Evolutionary conservation across 2,888 invertebrate species (phyloP), one percentile per base, ranked within the genome.

Genomic region (Leptinotarsa tumamoca): DNA sequence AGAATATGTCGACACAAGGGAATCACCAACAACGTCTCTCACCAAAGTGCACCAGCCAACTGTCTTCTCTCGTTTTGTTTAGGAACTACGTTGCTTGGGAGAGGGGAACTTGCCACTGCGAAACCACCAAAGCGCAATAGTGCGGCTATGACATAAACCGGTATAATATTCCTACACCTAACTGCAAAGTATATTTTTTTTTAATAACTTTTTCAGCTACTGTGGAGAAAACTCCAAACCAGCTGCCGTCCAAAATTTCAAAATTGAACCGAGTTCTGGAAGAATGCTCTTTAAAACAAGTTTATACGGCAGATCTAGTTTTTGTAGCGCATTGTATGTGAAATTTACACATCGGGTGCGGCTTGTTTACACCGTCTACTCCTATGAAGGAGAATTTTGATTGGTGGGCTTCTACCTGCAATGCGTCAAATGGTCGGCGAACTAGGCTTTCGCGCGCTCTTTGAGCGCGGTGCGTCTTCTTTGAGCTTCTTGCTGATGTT

Each of bases 391-490:
- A 90, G 91, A 91, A 90, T 91, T 91, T 91, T 91, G 92, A 94
- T 95, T 94, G 94, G 94, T 91, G 91, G 90, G 89, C 90, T 92
- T 92, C 92, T 93, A 94, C 94, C 95, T 94, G 94, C 94, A 94
- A 94, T 94, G 94, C 94, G 94, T 94, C 94, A 94, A 91, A 89
- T 89, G 87, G 84, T 83, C 82, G 82, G 79, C 87, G 88, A 82
- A 81, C 83, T 86, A 84, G 85, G 83, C 83, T 84, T 84, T 84
- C 83, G 85, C 85, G 86, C 86, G 85, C 84, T 84, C 85, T 84
- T 85, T 82, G 82, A 82, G 80, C 80, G 80, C 82, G 83, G 80
- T 84, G 85, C 84, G 84, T 85, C 85, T 84, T 78, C 81, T 81
- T 76, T 72, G 79, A 81, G 81, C 80, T 79, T 82, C 81, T 82